Conservation (phyloP, 2,888 invertebrate genomes). For the Himalopsyche tibetana region DNA sequence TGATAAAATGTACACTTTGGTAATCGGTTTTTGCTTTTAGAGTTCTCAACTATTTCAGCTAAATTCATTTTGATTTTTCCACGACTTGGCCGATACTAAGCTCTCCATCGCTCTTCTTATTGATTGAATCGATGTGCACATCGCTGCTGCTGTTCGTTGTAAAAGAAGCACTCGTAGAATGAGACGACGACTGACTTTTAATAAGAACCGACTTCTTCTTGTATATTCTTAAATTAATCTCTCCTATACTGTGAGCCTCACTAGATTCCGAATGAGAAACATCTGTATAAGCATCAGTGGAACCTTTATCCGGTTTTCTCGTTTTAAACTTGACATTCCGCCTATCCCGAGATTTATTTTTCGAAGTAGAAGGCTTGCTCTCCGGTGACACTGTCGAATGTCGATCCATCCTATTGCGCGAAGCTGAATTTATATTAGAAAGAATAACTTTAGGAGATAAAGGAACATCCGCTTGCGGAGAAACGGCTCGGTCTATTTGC, state of each 20-base stretch:
- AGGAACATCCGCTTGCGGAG: not conserved
- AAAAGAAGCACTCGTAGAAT: slow-evolving; percentile 57
- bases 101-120: slow-evolving; percentile 64
- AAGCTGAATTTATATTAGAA: slow-evolving; percentile 49
- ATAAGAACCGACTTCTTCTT: slow-evolving; percentile 61
- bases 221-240: slow-evolving; percentile 63
- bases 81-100: slow-evolving; percentile 59
- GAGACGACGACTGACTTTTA: slow-evolving; percentile 53
- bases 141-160: slow-evolving; percentile 62
- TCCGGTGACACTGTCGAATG: not conserved
- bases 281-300: slow-evolving; percentile 59
- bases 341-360: not conserved
- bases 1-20: too few species aligned
- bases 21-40: too few species aligned
- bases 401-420: not conserved
- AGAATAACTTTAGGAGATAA: slow-evolving; percentile 9
- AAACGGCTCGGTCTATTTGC: slow-evolving; percentile 15
- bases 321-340: slow-evolving; percentile 24
- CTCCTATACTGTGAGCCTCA: slow-evolving; percentile 63
- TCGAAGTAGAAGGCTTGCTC: not conserved
- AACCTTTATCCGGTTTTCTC: slow-evolving; percentile 41
- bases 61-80: too few species aligned
- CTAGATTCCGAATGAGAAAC: slow-evolving; percentile 63
- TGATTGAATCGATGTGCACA: slow-evolving; percentile 59
- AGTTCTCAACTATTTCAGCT: too few species aligned